Evolutionary conservation across 2,888 invertebrate genomes (phyloP).

Genomic region (Drosophila yooni): DNA sequence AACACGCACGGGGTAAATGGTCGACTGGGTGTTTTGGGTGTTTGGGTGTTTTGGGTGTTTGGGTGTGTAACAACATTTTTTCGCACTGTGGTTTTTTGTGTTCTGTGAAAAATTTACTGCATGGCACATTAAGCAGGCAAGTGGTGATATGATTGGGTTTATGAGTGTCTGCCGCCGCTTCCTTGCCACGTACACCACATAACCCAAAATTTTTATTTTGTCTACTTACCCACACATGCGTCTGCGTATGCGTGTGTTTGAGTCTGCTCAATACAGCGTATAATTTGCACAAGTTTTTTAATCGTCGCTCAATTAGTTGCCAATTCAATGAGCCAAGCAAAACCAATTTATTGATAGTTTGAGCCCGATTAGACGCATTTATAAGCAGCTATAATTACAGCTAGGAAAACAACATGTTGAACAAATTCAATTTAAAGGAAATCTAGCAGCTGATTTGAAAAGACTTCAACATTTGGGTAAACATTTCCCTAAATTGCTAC

Average conservation of each 20-base stretch:
- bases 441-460: not conserved
- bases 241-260: conserved; percentile 12
- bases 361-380: conserved; percentile 6
- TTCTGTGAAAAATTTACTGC: conserved; percentile 70
- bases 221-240: conserved; percentile 4
- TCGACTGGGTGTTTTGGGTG: not conserved
- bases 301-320: conserved; percentile 60
- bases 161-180: conserved; percentile 66
- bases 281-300: conserved; percentile 54
- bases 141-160: conserved; percentile 79
- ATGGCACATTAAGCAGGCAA: conserved; percentile 79
- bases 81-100: conserved; percentile 64
- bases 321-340: conserved; percentile 70
- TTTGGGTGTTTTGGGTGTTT: not conserved
- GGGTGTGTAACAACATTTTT: conserved; percentile 53
- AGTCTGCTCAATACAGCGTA: conserved; percentile 62
- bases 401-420: not conserved
- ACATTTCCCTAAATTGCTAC: not conserved
- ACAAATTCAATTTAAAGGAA: not conserved
- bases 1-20: conserved; percentile 52
- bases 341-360: conserved; percentile 63
- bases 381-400: not conserved
- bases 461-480: not conserved
- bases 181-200: conserved; percentile 44
- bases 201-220: conserved; percentile 65